These are phyloP conservation scores for Telmatherina bonti DNA, from an alignment of 2,797 vertebrate species.

Conservation along the genomic window DNA sequence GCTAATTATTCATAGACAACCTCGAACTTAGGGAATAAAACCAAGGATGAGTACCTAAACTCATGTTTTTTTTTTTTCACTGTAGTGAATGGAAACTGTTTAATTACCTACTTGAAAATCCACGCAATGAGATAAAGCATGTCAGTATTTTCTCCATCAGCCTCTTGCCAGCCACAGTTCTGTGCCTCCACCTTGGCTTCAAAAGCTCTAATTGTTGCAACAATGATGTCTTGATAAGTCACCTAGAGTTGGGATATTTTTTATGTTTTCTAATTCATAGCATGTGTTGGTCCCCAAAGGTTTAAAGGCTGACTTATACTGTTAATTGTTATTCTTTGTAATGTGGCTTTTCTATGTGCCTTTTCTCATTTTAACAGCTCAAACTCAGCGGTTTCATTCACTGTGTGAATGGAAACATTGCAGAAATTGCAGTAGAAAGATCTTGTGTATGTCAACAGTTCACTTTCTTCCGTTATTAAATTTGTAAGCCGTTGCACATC, in stretches of 20 bases:
- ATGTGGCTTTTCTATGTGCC: slow-evolving; percentile 45
- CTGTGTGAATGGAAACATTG: slow-evolving; percentile 22
- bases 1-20: slow-evolving; percentile 79
- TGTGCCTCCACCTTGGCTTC: slow-evolving; percentile 21
- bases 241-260: slow-evolving; percentile 46
- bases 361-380: slow-evolving; percentile 62
- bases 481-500: slow-evolving; percentile 2
- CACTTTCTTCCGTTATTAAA: not conserved
- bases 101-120: slow-evolving; percentile 40
- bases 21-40: slow-evolving; percentile 60
- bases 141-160: not conserved
- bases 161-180: slow-evolving; percentile 29
- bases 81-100: slow-evolving; percentile 40
- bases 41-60: slow-evolving; percentile 54
- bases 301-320: slow-evolving; percentile 53
- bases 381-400: slow-evolving; percentile 46
- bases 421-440: slow-evolving; percentile 5
- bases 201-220: slow-evolving; percentile 35
- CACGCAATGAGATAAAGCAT: slow-evolving; percentile 7
- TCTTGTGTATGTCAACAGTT: slow-evolving; percentile 11
- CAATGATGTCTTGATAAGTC: slow-evolving; percentile 60
- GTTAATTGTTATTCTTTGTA: slow-evolving; percentile 63
- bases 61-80: slow-evolving; percentile 42
- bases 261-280: slow-evolving; percentile 48
- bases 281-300: slow-evolving; percentile 38